Conservation (phyloP, 2,888 invertebrate species). For the Elysia crispata region DNA sequence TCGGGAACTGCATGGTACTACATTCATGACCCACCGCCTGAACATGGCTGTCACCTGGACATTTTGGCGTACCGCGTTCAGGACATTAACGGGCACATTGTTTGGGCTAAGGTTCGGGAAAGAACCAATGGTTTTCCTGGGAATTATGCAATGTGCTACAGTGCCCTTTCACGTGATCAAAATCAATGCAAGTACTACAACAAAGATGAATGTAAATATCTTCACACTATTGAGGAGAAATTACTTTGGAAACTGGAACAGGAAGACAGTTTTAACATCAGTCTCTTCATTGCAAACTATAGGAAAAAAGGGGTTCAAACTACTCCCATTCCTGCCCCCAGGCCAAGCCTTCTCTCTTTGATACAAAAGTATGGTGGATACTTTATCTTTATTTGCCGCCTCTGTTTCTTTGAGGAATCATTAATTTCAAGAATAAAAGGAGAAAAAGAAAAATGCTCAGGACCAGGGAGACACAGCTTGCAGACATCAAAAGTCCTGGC, state of each 20-base stretch:
- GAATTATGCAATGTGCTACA: constrained; percentile 68
- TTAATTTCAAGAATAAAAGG: constrained; percentile 50
- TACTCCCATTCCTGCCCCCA: too few species aligned
- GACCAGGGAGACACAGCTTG: constrained; percentile 63
- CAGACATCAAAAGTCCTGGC: constrained; percentile 62
- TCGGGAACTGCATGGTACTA: too few species aligned
- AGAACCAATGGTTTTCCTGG: constrained; percentile 69
- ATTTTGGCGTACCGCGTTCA: constrained; percentile 56
- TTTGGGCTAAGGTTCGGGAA: constrained; percentile 67
- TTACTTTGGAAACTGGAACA: constrained; percentile 72
- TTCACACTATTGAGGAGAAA: constrained; percentile 70
- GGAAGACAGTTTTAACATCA: constrained; percentile 66
- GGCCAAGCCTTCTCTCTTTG: too few species aligned
- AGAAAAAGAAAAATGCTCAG: constrained; percentile 53
- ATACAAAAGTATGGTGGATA: constrained; percentile 65
- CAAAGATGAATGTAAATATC: constrained; percentile 68
- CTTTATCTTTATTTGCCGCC: constrained; percentile 69
- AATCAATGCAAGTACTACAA: constrained; percentile 61
- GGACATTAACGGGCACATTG: constrained; percentile 49
- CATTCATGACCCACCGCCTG: too few species aligned
- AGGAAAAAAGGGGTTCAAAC: too few species aligned
- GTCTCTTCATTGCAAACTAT: constrained; percentile 54
- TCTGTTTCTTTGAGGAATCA: constrained; percentile 67
- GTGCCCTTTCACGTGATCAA: constrained; percentile 55
- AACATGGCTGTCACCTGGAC: constrained; percentile 70